Base-by-base conservation (phyloP, 2,797 vertebrate species). In the Pseudopleuronectes americanus region DNA sequence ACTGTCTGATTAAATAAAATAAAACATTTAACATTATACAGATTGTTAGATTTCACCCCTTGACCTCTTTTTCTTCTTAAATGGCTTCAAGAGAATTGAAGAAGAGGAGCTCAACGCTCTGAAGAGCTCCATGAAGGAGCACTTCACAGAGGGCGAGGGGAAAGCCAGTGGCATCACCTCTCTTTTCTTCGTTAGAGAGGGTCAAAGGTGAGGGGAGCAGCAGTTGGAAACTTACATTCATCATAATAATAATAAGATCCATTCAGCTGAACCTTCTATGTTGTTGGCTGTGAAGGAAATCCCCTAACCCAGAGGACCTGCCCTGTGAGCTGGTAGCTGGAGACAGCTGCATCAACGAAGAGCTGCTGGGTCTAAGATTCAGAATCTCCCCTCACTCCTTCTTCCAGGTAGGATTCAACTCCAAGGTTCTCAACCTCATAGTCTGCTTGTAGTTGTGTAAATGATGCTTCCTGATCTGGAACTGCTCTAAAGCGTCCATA, bases 341-440 rank as follows among this genome's bases (percentile, higher is more conserved):
- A 63, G 96, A 97, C 13, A 84, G 84, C 61, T 95, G 94, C 87
- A 99, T 99, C 63, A 93, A 95, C 0, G 98, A 99, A 86, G 96
- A 99, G 58, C 91, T 99, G 55, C 94, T 99, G n/a, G 97, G 96
- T 7, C 86, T 99, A 1, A 95, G 94, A 67, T 99, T 99, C 80
- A 93, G 95, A 56, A 97, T 99, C 81, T 99, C 98, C 54, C 97
- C 98, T 54, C 96, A 99, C 57, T 98, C 98, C 0, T 99, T 99
- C 90, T 99, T 99, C 87, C 98, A 99, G 92, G 98, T 98, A 23
- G n/a, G 5, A 24, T 14, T 26, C 2, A 0, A 45, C 24, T n/a
- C 47, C 8, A 48, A 48, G n/a, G 13, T 17, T 17, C 41, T 6
- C 41, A 43, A 43, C 41, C 45, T 3, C 6, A 48, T 8, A 7